Evolutionary conservation across 1,140 invertebrate species (phyloP).

Genomic region (Macrobrachium rosenbergii): DNA sequence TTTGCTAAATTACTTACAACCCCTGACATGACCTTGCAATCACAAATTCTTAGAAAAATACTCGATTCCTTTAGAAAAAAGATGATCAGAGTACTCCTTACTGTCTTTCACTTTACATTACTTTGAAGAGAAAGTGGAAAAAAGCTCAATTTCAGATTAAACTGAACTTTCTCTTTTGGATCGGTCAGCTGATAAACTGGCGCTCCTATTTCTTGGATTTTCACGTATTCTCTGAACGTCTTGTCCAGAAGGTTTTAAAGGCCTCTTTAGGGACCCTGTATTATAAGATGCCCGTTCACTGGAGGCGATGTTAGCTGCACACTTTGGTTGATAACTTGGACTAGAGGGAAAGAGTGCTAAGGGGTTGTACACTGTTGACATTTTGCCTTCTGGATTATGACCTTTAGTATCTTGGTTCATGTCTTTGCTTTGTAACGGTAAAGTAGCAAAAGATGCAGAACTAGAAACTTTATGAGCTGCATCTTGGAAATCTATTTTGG

Average conservation of each 20-base stretch:
- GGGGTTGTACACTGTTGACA: constrained; percentile 56
- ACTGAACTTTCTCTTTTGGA: constrained; percentile 56
- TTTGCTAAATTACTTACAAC: no score
- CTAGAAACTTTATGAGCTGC: constrained; percentile 16
- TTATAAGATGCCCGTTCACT: constrained; percentile 12
- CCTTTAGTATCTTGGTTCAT: constrained; percentile 4
- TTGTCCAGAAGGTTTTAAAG: constrained; percentile 41
- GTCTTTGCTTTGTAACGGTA: constrained; percentile 32
- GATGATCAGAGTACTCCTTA: constrained; percentile 12
- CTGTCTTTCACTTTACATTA: background rate
- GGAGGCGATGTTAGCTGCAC: background rate
- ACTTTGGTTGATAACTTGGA: constrained; percentile 28
- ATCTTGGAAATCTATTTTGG: background rate
- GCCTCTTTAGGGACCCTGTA: constrained; percentile 53
- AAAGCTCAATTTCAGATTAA: constrained; percentile 24
- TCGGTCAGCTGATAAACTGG: constrained; percentile 46
- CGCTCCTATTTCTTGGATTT: constrained; percentile 46
- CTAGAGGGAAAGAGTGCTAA: constrained; percentile 33
- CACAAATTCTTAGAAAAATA: no score
- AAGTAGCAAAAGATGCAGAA: constrained; percentile 32
- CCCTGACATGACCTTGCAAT: no score
- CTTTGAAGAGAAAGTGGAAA: background rate
- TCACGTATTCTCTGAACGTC: constrained; percentile 50
- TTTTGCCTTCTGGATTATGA: constrained; percentile 28
- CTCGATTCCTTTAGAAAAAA: background rate